Evolutionary conservation across 2,113 vertebrate species (phyloP).

Genomic region (Oreochromis spilurus): DNA sequence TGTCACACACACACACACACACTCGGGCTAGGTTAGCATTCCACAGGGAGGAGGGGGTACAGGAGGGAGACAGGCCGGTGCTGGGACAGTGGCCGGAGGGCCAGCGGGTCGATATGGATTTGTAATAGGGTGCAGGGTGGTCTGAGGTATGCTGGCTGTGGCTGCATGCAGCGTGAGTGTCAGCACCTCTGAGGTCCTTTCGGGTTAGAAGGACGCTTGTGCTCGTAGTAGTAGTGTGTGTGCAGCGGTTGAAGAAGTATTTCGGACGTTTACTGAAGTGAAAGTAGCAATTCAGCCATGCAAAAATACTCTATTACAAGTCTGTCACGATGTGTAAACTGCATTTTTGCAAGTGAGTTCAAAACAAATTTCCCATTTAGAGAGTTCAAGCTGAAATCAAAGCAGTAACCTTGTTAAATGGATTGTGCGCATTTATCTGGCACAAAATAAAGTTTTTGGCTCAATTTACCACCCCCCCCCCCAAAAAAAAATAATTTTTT

Average conservation of each 20-base stretch:
- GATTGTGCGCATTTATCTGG: not conserved
- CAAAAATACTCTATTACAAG: not conserved
- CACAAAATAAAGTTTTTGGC: not conserved
- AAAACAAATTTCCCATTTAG: not conserved
- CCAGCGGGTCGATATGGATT: constrained; percentile 38
- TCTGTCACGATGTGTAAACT: not conserved
- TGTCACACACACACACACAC: constrained; percentile 27
- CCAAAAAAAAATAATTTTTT: fast-evolving
- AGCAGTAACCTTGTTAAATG: not conserved
- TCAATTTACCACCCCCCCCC: not conserved
- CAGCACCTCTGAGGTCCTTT: constrained; percentile 1
- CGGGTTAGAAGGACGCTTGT: not conserved
- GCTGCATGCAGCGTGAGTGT: not conserved
- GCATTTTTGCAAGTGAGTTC: not conserved
- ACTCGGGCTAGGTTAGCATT: constrained; percentile 39
- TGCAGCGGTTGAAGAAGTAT: not conserved
- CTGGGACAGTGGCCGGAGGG: constrained; percentile 45
- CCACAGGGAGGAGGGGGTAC: constrained; percentile 12
- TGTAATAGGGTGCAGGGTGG: constrained; percentile 29
- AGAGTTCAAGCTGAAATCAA: not conserved
- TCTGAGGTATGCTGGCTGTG: not conserved
- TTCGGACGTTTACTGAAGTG: not conserved
- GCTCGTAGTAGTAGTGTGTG: not conserved
- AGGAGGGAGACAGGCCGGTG: constrained; percentile 32
- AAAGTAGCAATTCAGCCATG: not conserved